Base-by-base conservation (phyloP, 2,888 invertebrate genomes). In the Cryptophagus acutangulus region DNA sequence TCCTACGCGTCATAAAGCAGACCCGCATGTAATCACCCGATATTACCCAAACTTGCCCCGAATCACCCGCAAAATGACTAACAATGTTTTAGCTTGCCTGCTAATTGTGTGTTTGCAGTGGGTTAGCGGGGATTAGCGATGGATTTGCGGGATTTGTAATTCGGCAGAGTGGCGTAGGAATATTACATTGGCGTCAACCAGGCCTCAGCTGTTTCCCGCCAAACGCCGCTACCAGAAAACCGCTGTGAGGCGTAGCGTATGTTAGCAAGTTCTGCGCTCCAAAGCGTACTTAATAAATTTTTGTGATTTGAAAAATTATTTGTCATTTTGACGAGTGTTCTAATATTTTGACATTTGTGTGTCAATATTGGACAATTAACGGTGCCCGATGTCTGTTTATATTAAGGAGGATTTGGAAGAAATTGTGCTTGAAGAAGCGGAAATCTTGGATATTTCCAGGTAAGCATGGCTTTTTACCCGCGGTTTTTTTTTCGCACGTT, bases 201-300 rank as follows among this genome's bases (percentile, higher is more conserved):
- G 72, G 71, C 71, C 76, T 76, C 77, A 79, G 78, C 78, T 79
- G 78, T 79, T 79, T 79, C 79, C 78, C 79, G 79, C 77, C 77
- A 77, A 76, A 75, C 73, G 71, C 70, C 74, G 75, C 76, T 76
- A 76, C 76, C 77, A 75, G 76, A 74, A 75, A 75, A 75, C 75
- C 71, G 71, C 72, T 70, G 71, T 69, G 70, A 69, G 70, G 72
- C 73, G 71, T 73, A 72, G 70, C 71, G 74, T 72, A 69, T 69
- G 69, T 70, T 67, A 59, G 66, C 62, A 16, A n/a, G 64, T 63
- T 62, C 64, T 67, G 67, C 65, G 65, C 65, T 63, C 58, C 61
- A 55, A n/a, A n/a, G 60, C 54, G 59, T 62, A 59, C 50, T 54
- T 16, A 20, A 20, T 56, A 48, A 43, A 35, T 48, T 43, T 50